phyloP scores from a whole-genome alignment of 1,140 invertebrate species.

The Drosophila jambulina region DNA sequence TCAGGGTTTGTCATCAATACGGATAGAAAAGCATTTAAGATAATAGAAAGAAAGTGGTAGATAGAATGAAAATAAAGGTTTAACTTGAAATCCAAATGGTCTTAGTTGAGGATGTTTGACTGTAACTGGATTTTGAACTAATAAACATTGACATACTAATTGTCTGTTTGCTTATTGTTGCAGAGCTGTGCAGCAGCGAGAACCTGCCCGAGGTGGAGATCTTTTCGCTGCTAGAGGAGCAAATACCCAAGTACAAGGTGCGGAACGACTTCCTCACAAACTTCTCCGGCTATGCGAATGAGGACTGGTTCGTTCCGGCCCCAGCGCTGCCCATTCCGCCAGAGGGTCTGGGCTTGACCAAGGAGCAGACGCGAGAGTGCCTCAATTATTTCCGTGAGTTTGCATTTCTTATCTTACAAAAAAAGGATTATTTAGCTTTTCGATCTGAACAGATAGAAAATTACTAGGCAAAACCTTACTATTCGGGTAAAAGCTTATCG shows the following conservation, averaged over 20 bases:
- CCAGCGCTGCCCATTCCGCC: constrained; percentile 91
- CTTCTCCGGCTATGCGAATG: constrained; percentile 97
- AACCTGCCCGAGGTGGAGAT: constrained; percentile 97
- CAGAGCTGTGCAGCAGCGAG: constrained; percentile 94
- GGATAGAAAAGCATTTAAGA: neutral
- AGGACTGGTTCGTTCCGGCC: constrained; percentile 96
- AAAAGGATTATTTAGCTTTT: too few relatives aligned
- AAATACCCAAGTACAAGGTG: constrained; percentile 97
- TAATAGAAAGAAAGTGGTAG: neutral
- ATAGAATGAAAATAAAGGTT: neutral
- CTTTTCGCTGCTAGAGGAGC: constrained; percentile 96
- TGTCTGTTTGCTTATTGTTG: constrained; percentile 75
- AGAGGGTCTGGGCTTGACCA: constrained; percentile 93
- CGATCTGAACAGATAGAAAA: neutral
- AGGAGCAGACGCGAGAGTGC: constrained; percentile 95
- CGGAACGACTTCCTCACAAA: constrained; percentile 97
- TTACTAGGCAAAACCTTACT: neutral
- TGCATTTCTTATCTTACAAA: neutral
- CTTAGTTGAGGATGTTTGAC: constrained; percentile 2
- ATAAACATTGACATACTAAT: constrained; percentile 38
- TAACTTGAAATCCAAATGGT: neutral
- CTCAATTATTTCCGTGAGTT: constrained; percentile 99
- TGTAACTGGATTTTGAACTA: constrained; percentile 7
- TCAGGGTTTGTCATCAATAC: too few relatives aligned
- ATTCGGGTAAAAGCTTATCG: neutral